Evolutionary conservation across 1,140 invertebrate genomes (phyloP).

Genomic region (Magallana angulata): DNA sequence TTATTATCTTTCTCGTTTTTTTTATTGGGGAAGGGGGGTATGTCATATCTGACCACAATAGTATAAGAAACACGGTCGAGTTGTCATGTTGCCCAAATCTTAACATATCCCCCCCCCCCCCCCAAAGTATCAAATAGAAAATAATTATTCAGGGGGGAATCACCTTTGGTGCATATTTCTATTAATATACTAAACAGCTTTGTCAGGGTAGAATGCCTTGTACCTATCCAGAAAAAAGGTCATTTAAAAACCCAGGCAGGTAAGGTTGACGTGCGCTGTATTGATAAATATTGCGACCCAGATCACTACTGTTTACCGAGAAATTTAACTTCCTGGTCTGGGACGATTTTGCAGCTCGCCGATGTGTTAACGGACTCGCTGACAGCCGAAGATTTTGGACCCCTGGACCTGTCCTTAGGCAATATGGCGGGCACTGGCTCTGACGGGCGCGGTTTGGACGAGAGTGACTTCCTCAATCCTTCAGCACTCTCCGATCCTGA

Average conservation of each 20-base stretch:
- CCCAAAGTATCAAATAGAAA: too few species aligned
- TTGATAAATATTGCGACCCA: slow-evolving; percentile 16
- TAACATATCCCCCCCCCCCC: too few species aligned
- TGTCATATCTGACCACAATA: too few species aligned
- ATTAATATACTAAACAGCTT: too few species aligned
- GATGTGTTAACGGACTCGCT: slow-evolving; percentile 56
- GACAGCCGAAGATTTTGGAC: slow-evolving; percentile 41
- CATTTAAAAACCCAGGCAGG: not conserved
- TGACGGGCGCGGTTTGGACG: slow-evolving; percentile 42
- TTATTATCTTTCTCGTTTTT: too few species aligned
- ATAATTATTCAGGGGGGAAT: too few species aligned
- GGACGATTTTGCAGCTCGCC: slow-evolving; percentile 45
- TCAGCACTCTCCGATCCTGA: slow-evolving; percentile 4
- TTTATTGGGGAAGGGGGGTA: too few species aligned
- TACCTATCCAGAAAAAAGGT: too few species aligned
- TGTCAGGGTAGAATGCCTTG: too few species aligned
- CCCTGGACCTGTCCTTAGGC: slow-evolving; percentile 46
- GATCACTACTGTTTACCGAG: not conserved
- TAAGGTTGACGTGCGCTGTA: slow-evolving; percentile 35
- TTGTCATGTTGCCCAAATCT: too few species aligned
- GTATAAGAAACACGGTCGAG: too few species aligned
- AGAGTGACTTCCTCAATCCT: slow-evolving; percentile 55
- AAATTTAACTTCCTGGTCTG: slow-evolving; percentile 39
- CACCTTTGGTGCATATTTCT: too few species aligned
- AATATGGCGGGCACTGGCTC: slow-evolving; percentile 34